phyloP scores from a whole-genome alignment of 2,797 vertebrate species.

The Coluber constrictor region DNA sequence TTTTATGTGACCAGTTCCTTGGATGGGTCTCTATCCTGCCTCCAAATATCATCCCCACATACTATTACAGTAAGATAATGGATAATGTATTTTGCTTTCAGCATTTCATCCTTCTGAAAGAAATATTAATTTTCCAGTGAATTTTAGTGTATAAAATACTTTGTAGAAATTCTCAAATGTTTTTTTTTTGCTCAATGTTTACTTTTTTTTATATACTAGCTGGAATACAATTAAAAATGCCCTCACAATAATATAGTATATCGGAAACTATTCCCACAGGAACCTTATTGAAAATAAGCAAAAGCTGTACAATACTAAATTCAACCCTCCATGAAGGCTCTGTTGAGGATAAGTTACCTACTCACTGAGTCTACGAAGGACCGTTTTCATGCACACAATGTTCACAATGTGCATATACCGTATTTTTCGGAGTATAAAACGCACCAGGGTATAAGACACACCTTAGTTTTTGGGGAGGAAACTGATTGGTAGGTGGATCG shows the following conservation, averaged over 20 bases:
- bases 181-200: background rate
- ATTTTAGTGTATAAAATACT: background rate
- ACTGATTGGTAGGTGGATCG: no score
- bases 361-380: background rate
- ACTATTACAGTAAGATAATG: background rate
- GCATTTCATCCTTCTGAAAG: background rate
- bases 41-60: background rate
- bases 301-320: background rate
- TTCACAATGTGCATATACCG: background rate
- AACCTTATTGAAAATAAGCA: background rate
- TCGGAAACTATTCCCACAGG: background rate
- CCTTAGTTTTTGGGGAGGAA: no score
- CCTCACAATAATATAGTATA: background rate
- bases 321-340: background rate
- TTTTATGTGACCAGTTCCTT: background rate
- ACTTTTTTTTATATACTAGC: background rate
- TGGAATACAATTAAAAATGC: background rate
- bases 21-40: background rate
- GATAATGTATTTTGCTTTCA: background rate
- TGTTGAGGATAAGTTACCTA: background rate
- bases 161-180: slow-evolving; percentile 1
- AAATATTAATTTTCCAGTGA: background rate
- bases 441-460: no score
- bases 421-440: no score
- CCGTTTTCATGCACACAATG: background rate